Conservation (phyloP, 2,888 invertebrate genomes). For the Mythimna impura region DNA sequence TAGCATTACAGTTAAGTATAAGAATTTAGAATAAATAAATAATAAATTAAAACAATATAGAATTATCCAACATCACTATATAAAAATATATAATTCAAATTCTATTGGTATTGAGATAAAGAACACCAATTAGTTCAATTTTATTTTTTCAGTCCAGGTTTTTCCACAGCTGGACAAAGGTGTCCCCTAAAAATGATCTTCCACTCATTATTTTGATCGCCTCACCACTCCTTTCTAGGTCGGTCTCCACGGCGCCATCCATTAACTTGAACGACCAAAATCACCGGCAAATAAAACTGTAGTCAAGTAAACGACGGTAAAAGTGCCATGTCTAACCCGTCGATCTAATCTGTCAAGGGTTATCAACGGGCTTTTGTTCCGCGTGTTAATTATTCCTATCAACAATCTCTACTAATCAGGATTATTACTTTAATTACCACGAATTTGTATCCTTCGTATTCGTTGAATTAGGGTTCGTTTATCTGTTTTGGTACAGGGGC, state of each 20-base stretch:
- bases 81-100: too few relatives aligned
- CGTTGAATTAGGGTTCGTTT: slow-evolving; percentile 36
- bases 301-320: slow-evolving; percentile 1
- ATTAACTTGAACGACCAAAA: slow-evolving; percentile 6
- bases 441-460: slow-evolving; percentile 27
- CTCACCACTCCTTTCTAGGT: background rate
- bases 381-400: slow-evolving; percentile 50
- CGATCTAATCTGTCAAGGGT: slow-evolving; percentile 30
- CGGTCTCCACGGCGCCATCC: background rate
- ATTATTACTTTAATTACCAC: slow-evolving; percentile 50
- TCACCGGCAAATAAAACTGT: slow-evolving; percentile 16
- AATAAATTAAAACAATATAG: too few relatives aligned
- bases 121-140: background rate
- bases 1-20: too few relatives aligned
- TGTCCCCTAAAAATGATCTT: background rate
- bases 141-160: background rate
- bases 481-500: slow-evolving; percentile 34
- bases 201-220: background rate
- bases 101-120: background rate
- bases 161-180: background rate
- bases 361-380: slow-evolving; percentile 20
- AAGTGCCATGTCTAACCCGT: slow-evolving; percentile 20
- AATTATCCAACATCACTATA: too few relatives aligned
- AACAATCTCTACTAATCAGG: slow-evolving; percentile 41
- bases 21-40: too few relatives aligned